Conservation (phyloP, 2,113 vertebrate species). For the Pithys albifrons region DNA sequence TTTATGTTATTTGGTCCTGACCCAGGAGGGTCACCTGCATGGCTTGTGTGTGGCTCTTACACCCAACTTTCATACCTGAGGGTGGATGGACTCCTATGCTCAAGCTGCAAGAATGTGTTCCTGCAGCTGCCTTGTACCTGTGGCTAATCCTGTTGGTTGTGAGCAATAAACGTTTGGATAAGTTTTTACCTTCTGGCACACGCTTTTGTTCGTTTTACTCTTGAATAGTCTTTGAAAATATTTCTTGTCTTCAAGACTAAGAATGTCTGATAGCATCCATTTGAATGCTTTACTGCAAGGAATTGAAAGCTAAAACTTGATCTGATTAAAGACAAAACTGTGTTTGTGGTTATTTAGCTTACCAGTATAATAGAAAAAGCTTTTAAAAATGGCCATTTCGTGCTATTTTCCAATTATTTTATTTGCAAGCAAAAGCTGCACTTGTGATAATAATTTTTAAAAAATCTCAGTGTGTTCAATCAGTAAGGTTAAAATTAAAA, state of each 20-base stretch:
- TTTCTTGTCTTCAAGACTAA: background rate
- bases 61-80: background rate
- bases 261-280: background rate
- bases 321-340: background rate
- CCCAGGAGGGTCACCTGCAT: background rate
- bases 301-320: background rate
- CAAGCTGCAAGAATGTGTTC: fast-evolving
- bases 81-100: background rate
- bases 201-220: background rate
- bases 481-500: constrained; percentile 5
- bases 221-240: background rate
- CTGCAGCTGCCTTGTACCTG: background rate
- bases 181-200: background rate
- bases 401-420: background rate
- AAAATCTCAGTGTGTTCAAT: background rate
- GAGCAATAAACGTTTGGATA: background rate
- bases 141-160: background rate
- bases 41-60: background rate
- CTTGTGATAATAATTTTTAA: background rate
- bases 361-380: background rate
- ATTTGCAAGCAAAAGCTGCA: background rate
- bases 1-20: background rate
- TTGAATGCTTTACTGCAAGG: background rate
- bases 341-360: background rate
- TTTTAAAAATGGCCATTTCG: background rate